Evolutionary conservation across 23 tunicate genomes (phyloP), one percentile per base, ranked within the genome.

Genomic region (Clavelina lepadiformis): DNA sequence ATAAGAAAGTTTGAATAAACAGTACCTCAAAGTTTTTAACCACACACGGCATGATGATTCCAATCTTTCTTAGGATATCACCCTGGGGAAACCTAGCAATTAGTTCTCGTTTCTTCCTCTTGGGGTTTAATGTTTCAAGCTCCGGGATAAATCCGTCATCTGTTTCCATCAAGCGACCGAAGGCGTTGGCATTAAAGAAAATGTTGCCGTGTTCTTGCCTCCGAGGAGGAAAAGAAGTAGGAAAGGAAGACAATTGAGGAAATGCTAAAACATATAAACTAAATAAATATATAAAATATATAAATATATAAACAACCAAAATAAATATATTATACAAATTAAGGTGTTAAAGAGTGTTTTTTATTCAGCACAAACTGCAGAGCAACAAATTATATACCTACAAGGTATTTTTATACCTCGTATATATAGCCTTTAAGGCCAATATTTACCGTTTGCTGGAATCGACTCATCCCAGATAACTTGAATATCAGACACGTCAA

Each of bases 391-490:
- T n/a, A n/a, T n/a, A n/a, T n/a, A n/a, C n/a, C n/a, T n/a, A n/a
- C n/a, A n/a, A n/a, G n/a, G n/a, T n/a, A n/a, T n/a, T n/a, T n/a
- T n/a, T n/a, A n/a, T n/a, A n/a, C n/a, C n/a, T n/a, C n/a, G n/a
- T n/a, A n/a, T n/a, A n/a, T n/a, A n/a, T n/a, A n/a, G n/a, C n/a
- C n/a, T n/a, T n/a, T 64, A 38, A 59, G n/a, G n/a, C n/a, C n/a
- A n/a, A n/a, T n/a, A n/a, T n/a, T 78, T 26, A 78, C 95, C 74
- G 28, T 63, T 67, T 4, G 92, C 63, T 15, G 98, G 91, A 11
- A 80, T 49, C 0, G 98, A 91, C 58, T 91, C 77, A 7, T 64
- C 77, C 91, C 91, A 91, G 26, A 91, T 35, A 19, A 91, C 82
- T 3, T 70, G 67, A 47, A 91, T 68, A 47, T 91, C 91, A 1